Conservation (phyloP, 2,888 invertebrate genomes). For the Heliothis peltigera region DNA sequence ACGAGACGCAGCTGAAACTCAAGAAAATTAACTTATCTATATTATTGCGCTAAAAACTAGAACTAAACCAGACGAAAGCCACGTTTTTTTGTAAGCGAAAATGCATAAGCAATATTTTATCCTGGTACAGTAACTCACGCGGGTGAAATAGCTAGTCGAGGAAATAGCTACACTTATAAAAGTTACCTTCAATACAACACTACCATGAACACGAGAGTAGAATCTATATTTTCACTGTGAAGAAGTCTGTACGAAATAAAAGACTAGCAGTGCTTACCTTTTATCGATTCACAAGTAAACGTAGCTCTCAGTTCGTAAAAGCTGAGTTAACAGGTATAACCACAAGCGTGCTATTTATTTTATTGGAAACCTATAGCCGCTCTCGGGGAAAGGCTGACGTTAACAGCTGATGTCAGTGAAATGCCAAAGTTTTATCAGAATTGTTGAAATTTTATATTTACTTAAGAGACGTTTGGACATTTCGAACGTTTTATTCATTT, state of each 20-base stretch:
- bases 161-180: too few species aligned
- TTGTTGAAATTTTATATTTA: constrained; percentile 40
- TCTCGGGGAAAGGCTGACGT: constrained; percentile 49
- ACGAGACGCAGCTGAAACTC: too few species aligned
- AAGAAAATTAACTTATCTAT: too few species aligned
- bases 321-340: constrained; percentile 41
- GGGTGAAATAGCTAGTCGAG: too few species aligned
- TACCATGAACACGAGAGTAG: too few species aligned
- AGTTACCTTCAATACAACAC: too few species aligned
- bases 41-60: too few species aligned
- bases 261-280: constrained; percentile 14
- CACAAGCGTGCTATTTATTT: constrained; percentile 46
- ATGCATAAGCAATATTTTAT: too few species aligned
- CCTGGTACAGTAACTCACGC: too few species aligned
- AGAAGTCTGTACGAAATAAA: constrained; percentile 17
- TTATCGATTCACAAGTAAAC: constrained; percentile 44
- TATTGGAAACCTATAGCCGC: constrained; percentile 56
- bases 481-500: constrained; percentile 27
- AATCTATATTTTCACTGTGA: not conserved
- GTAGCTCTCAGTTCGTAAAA: constrained; percentile 50
- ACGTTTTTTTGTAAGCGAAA: too few species aligned
- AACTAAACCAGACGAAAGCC: too few species aligned
- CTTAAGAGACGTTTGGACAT: constrained; percentile 19
- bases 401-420: constrained; percentile 24
- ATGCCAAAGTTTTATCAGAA: constrained; percentile 10